Evolutionary conservation across 2,888 invertebrate species (phyloP).

Genomic region (Anoplius nigerrimus): DNA sequence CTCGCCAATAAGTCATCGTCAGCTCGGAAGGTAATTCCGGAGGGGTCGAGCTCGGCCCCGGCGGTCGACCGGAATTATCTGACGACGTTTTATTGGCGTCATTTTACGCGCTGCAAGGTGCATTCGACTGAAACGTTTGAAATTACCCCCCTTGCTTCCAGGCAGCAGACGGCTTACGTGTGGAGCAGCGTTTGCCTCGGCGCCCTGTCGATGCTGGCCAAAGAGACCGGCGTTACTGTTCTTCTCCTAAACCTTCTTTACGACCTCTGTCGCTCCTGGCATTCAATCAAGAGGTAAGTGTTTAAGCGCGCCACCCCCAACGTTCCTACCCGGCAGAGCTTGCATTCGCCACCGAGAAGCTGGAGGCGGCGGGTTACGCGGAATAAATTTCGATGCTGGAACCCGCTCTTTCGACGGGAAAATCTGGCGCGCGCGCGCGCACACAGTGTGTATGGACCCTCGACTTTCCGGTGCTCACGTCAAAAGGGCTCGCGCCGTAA

Average conservation of each 20-base stretch:
- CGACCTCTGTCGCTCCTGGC: slow-evolving; percentile 86
- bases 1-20: too few relatives aligned
- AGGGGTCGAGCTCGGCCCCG: too few relatives aligned
- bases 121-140: slow-evolving; percentile 34
- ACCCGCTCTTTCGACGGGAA: neutral
- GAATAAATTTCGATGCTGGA: neutral
- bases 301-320: slow-evolving; percentile 43
- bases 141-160: slow-evolving; percentile 63
- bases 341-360: neutral
- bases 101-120: slow-evolving; percentile 1
- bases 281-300: slow-evolving; percentile 80
- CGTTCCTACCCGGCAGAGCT: too few relatives aligned
- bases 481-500: too few relatives aligned
- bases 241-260: slow-evolving; percentile 87
- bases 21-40: too few relatives aligned
- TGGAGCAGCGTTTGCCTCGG: slow-evolving; percentile 84
- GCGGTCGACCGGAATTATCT: neutral
- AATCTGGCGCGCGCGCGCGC: too few relatives aligned
- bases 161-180: slow-evolving; percentile 76
- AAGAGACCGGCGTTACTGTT: slow-evolving; percentile 90
- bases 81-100: neutral
- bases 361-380: neutral
- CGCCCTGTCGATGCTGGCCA: slow-evolving; percentile 88
- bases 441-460: neutral
- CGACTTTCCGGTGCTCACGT: too few relatives aligned